These are phyloP conservation scores for Pseudochirops cupreus DNA, from an alignment of 2,797 vertebrate genomes.

Conservation along the genomic window DNA sequence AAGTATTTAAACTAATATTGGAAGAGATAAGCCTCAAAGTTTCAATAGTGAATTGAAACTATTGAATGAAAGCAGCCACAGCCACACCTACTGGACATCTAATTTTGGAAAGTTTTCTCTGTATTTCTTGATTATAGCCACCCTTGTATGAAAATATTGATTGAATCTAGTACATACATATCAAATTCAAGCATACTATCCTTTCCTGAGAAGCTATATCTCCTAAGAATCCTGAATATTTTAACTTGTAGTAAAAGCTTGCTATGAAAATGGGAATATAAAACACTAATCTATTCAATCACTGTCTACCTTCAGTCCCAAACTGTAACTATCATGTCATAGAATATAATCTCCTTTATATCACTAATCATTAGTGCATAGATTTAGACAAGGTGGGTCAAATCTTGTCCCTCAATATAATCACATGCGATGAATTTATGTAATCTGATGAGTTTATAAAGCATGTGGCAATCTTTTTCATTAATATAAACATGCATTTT, in stretches of 20 bases:
- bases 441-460: background rate
- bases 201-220: background rate
- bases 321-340: background rate
- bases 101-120: background rate
- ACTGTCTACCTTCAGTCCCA: background rate
- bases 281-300: background rate
- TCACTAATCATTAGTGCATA: background rate
- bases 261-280: background rate
- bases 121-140: background rate
- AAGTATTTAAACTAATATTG: background rate
- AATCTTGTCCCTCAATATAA: background rate
- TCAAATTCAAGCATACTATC: background rate
- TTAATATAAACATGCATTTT: background rate
- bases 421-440: background rate
- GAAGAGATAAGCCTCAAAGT: background rate
- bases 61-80: background rate
- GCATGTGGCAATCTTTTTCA: background rate
- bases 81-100: background rate
- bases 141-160: background rate
- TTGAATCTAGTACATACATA: background rate
- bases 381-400: background rate
- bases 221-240: background rate
- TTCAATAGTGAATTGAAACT: background rate
- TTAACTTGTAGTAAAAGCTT: background rate
- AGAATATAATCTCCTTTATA: background rate